Conservation (phyloP, 2,113 vertebrate genomes). For the Prinia subflava region DNA sequence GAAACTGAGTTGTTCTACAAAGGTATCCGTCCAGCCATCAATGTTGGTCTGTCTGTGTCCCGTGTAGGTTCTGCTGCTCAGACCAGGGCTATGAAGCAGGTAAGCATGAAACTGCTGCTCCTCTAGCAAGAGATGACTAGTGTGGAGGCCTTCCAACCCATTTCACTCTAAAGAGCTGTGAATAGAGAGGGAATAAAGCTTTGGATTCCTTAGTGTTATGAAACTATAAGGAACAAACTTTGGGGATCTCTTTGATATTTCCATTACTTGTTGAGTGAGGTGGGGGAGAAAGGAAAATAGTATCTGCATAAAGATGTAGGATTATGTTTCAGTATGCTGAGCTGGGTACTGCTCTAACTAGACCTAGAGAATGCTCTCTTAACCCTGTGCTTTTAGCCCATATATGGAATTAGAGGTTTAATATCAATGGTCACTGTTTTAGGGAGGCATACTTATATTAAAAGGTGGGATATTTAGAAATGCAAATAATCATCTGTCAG, state of each 20-base stretch:
- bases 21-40: slow-evolving; percentile 97
- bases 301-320: background rate
- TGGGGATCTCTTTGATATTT: background rate
- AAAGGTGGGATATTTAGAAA: background rate
- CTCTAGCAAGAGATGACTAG: background rate
- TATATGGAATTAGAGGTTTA: background rate
- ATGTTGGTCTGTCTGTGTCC: slow-evolving; percentile 97
- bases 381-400: background rate
- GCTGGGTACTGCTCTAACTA: background rate
- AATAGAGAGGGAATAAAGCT: background rate
- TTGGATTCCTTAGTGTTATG: background rate
- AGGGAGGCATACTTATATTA: background rate
- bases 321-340: background rate
- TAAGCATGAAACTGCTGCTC: slow-evolving; percentile 15
- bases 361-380: background rate
- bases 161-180: background rate
- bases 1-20: slow-evolving; percentile 99
- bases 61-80: slow-evolving; percentile 97
- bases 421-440: background rate
- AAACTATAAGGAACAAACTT: background rate
- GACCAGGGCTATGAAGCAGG: slow-evolving; percentile 98
- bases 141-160: background rate
- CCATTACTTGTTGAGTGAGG: background rate
- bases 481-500: background rate
- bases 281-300: background rate